Evolutionary conservation across 2,113 vertebrate genomes (phyloP), one percentile per base, ranked within the genome.

Genomic region (Isichthys henryi): DNA sequence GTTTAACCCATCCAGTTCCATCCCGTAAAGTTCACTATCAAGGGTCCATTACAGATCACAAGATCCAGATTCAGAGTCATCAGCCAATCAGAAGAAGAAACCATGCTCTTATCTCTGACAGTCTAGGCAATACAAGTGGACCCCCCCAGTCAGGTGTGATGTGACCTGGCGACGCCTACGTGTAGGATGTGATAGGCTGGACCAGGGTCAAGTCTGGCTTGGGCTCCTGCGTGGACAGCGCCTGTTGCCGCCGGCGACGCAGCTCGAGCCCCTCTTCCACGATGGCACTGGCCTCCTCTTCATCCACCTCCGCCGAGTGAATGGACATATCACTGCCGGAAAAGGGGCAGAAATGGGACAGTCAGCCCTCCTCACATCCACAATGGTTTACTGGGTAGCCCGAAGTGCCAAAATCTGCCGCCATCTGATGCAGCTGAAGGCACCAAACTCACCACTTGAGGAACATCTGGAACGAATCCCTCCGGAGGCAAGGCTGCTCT

Each of bases 381-480:
- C 49, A n/a, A 48, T 49, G 19, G 3, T 8, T 27, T 46, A 2
- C 39, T 49, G 58, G 23, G n/a, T 66, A 27, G 58, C 23, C 58
- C 27, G n/a, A n/a, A 66, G 2, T 27, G 13, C 58, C n/a, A 70
- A 70, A 31, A 31, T 4, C 21, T 85, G 83, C 43, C 27, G 31
- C 70, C 58, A 66, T 11, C 62, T 66, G 77, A 82, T 39, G 5
- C 77, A 82, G 39, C 39, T 82, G 43, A 39, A 9, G 77, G 77
- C 45, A n/a, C 43, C 39, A 46, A 46, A 84, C 74, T 94, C 92
- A 99, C 98, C 98, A 98, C 95, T 97, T 98, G 0, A 96, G 96
- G 90, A 99, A 99, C 97, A 99, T 97, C 88, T 96, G 96, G 89
- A 98, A 95, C 0, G 98, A 98, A 93, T 99, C 98, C 88, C 96